Evolutionary conservation across 2,113 vertebrate species (phyloP).

Genomic region (western clawed frog (Xenopus tropicalis)): UCB_Xtro_10.0 CM004448.2:88463501-88464000

Average conservation of each 20-base stretch:
- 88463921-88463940: no score
- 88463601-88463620: background rate
- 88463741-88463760: constrained; percentile 27
- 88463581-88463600: constrained; percentile 6
- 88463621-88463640: background rate
- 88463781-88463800: constrained; percentile 47
- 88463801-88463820: constrained; percentile 44
- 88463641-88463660: constrained; percentile 17
- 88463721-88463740: constrained; percentile 34
- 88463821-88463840: constrained; percentile 36
- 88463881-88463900: no score
- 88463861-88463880: background rate
- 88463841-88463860: constrained; percentile 17
- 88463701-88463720: constrained; percentile 44
- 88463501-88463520: no score
- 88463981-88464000: no score
- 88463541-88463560: constrained; percentile 22
- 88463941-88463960: no score
- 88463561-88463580: background rate
- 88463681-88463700: constrained; percentile 39
- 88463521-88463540: constrained; percentile 15
- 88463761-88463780: constrained; percentile 24
- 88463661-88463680: constrained; percentile 21
- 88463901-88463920: no score
- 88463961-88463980: no score